Evolutionary conservation across 1,140 invertebrate genomes (phyloP).

Genomic region (Drosophila lowei): DNA sequence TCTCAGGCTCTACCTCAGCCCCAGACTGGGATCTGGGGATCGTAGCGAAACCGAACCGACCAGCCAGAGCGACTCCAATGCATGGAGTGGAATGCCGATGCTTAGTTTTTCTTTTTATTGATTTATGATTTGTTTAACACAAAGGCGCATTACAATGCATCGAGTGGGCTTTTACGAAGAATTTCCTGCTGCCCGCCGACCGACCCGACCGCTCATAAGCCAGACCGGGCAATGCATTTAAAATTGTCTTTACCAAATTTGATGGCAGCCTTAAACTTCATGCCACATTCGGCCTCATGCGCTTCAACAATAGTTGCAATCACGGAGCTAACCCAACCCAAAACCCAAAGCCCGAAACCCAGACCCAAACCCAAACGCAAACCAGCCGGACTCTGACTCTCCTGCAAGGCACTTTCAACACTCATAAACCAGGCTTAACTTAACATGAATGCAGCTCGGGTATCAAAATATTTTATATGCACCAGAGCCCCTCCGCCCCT

Average conservation of each 20-base stretch:
- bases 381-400: constrained; percentile 5
- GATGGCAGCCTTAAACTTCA: constrained; percentile 81
- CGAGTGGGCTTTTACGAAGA: constrained; percentile 70
- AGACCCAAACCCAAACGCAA: too few species aligned
- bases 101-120: constrained; percentile 81
- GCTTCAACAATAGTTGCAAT: constrained; percentile 78
- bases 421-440: constrained; percentile 81
- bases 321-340: constrained; percentile 35
- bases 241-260: constrained; percentile 81
- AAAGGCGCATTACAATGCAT: constrained; percentile 76
- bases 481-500: constrained; percentile 2
- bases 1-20: background rate
- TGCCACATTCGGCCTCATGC: constrained; percentile 64
- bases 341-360: too few species aligned
- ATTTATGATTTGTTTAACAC: constrained; percentile 82
- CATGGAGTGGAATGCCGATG: constrained; percentile 58
- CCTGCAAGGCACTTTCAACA: constrained; percentile 62
- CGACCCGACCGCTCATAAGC: constrained; percentile 50
- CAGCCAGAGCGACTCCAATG: constrained; percentile 43
- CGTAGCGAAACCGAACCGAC: constrained; percentile 8
- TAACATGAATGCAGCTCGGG: constrained; percentile 78
- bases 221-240: constrained; percentile 65
- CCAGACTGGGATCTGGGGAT: background rate
- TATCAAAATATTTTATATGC: constrained; percentile 80
- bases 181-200: constrained; percentile 43